Percentiles rank a stretch among this genome's conserved stretches.
Evolutionary conservation across 2,113 vertebrate genomes (phyloP).

Genomic region (Hemichromis elongatus): DNA sequence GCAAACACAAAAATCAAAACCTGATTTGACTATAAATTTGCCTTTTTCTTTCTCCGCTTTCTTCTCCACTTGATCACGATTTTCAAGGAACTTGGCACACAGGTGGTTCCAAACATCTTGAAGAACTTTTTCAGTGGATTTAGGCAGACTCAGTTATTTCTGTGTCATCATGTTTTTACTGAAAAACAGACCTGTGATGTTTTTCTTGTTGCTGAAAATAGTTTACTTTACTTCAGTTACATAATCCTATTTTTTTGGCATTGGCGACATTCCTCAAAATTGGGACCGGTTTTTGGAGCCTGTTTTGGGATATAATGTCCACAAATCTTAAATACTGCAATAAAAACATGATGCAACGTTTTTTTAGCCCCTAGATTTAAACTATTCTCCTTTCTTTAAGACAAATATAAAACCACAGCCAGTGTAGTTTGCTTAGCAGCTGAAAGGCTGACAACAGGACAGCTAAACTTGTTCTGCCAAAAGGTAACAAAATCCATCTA

Average conservation of each 20-base stretch:
- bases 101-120: background rate
- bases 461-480: background rate
- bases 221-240: background rate
- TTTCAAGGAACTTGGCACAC: background rate
- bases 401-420: background rate
- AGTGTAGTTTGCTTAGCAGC: background rate
- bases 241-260: background rate
- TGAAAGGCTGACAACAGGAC: background rate
- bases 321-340: background rate
- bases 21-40: background rate
- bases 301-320: background rate
- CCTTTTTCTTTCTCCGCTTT: background rate
- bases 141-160: background rate
- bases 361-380: background rate
- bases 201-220: background rate
- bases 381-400: background rate
- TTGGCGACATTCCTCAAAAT: background rate
- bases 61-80: background rate
- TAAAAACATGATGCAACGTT: background rate
- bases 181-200: background rate
- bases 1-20: background rate
- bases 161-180: background rate
- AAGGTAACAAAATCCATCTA: background rate
- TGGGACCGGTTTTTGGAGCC: background rate
- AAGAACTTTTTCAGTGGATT: background rate